These are phyloP conservation scores for Esox niger DNA, from an alignment of 2,113 vertebrate species.

Conservation along the genomic window DNA sequence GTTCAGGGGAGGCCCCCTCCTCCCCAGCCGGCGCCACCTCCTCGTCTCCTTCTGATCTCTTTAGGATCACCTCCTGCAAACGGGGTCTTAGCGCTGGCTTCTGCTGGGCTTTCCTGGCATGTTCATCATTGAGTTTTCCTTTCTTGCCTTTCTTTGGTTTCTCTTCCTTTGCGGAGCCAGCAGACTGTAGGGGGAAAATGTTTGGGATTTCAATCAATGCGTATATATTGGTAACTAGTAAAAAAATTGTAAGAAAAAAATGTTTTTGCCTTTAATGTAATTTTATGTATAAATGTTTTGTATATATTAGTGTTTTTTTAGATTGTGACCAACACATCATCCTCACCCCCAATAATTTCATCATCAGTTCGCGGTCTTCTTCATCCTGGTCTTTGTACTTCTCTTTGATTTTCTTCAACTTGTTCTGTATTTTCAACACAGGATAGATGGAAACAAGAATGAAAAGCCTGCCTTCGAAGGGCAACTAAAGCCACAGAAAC, in stretches of 20 bases:
- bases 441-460: no score
- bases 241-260: not conserved
- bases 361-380: slow-evolving; percentile 93
- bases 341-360: slow-evolving; percentile 94
- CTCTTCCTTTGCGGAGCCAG: slow-evolving; percentile 85
- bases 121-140: slow-evolving; percentile 82
- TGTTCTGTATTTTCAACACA: slow-evolving; percentile 76
- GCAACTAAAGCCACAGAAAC: no score
- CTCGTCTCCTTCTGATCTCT: slow-evolving; percentile 50
- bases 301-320: no score
- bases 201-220: not conserved
- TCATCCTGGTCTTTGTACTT: slow-evolving; percentile 98
- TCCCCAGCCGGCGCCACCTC: slow-evolving; percentile 52
- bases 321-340: no score
- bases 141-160: slow-evolving; percentile 87
- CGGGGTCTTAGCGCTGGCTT: slow-evolving; percentile 65
- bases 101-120: slow-evolving; percentile 69
- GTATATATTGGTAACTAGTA: not conserved
- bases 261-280: not conserved
- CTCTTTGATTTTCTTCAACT: slow-evolving; percentile 97
- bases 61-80: slow-evolving; percentile 35
- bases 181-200: slow-evolving; percentile 71
- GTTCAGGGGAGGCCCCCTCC: slow-evolving; percentile 67
- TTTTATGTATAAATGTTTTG: no score
- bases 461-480: no score